Base-by-base conservation (phyloP, 2,113 vertebrate species). In the Fregetta grallaria region DNA sequence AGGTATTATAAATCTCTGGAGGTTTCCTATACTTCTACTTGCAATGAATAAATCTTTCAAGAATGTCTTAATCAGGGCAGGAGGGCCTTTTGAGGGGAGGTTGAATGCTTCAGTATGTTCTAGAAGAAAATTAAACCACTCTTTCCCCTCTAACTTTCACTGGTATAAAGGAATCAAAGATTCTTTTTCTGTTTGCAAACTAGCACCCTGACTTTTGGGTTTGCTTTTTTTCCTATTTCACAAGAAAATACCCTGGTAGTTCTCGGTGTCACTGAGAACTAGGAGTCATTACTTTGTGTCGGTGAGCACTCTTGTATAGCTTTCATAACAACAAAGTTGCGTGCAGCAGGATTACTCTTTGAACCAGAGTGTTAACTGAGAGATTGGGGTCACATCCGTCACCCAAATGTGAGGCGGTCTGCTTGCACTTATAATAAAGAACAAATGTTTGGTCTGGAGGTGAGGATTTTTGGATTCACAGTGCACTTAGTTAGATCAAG, bases 401-500 rank as follows among this genome's bases (percentile, higher is more conserved):
- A 90, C 71, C 86, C 93, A 94, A 90, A 93, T 42, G n/a, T 62
- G 78, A 94, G 75, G 58, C 5, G 5, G 17, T 72, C 71, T 72
- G 66, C 92, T 78, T 92, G 72, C 68, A 71, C 91, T 93, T 88
- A 61, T 21, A 87, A 95, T 82, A 94, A 94, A 92, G 94, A 96
- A 94, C 84, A 93, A 98, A 96, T 83, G 62, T 96, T 96, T 95
- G 88, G 85, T 91, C 72, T 97, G 81, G 90, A 96, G 97, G 98
- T 97, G 96, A 95, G 82, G 88, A 96, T 84, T 82, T 96, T 95
- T 78, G 96, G 94, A 96, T 95, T 97, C 97, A 79, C 79, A 45
- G 52, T 95, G 93, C 92, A 92, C 94, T 97, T 97, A 96, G 63
- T 93, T 97, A 95, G 91, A 95, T 97, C 97, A 96, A 97, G 94